phyloP scores from a whole-genome alignment of 2,113 vertebrate species.

The Bubo bubo region DNA sequence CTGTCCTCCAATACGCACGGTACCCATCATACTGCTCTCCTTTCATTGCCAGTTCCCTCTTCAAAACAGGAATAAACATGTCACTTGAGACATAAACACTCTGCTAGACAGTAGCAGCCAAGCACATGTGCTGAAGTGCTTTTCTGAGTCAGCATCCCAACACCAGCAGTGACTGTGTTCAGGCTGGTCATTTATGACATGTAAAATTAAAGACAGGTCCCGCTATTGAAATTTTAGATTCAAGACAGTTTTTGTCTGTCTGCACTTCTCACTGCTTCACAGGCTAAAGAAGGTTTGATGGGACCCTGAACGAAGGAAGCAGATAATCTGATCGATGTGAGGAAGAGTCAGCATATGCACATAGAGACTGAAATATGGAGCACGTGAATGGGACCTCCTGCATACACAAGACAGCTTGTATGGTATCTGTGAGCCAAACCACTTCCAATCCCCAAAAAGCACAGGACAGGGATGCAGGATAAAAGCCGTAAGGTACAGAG shows the following conservation, averaged over 20 bases:
- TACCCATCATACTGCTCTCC: not conserved
- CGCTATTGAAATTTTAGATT: not conserved
- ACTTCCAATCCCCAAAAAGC: not conserved
- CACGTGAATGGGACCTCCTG: not conserved
- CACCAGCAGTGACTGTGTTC: not conserved
- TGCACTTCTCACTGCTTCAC: not conserved
- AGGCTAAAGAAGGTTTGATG: not conserved
- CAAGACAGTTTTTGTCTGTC: not conserved
- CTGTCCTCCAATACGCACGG: fast-evolving
- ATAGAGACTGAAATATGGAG: not conserved
- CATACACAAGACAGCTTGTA: not conserved
- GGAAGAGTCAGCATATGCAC: not conserved
- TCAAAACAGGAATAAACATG: not conserved
- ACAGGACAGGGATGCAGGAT: not conserved
- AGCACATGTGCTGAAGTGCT: fast-evolving
- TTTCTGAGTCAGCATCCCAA: not conserved
- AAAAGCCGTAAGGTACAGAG: not conserved
- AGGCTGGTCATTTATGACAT: not conserved
- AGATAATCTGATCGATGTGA: fast-evolving
- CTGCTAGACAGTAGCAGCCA: not conserved
- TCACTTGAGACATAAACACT: not conserved
- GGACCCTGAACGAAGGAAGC: not conserved
- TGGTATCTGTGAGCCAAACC: not conserved
- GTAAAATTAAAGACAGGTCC: not conserved
- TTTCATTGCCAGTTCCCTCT: not conserved